Evolutionary conservation across 1,140 invertebrate genomes (phyloP).

Genomic region (Ectropis grisescens): DNA sequence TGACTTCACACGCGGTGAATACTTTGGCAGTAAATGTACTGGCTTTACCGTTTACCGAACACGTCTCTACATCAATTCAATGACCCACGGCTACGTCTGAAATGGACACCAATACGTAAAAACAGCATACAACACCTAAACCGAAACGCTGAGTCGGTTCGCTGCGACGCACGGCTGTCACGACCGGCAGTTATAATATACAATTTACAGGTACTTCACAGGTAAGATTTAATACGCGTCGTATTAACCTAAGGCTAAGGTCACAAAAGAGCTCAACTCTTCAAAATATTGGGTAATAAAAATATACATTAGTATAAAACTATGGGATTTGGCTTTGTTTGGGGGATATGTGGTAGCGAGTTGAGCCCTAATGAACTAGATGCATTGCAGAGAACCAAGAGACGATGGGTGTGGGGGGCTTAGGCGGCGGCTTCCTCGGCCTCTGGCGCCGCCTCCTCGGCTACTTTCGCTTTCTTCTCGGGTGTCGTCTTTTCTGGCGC

Average conservation of each 20-base stretch:
- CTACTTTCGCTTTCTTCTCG: slow-evolving; percentile 81
- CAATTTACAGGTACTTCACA: slow-evolving; percentile 68
- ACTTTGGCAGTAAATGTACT: slow-evolving; percentile 64
- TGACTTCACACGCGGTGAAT: slow-evolving; percentile 56
- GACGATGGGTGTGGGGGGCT: slow-evolving; percentile 23
- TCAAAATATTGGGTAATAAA: slow-evolving; percentile 33
- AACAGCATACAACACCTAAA: slow-evolving; percentile 56
- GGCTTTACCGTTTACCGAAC: slow-evolving; percentile 36
- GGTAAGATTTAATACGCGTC: slow-evolving; percentile 60
- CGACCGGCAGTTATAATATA: slow-evolving; percentile 52
- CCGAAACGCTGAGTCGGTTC: slow-evolving; percentile 40
- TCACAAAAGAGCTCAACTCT: slow-evolving; percentile 60
- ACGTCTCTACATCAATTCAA: slow-evolving; percentile 36
- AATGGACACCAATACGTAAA: slow-evolving; percentile 54
- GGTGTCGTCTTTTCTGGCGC: slow-evolving; percentile 73
- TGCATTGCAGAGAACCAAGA: slow-evolving; percentile 67
- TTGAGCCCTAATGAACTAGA: slow-evolving; percentile 52
- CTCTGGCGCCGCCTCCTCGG: slow-evolving; percentile 72
- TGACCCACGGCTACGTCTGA: slow-evolving; percentile 35
- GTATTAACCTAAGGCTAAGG: slow-evolving; percentile 58
- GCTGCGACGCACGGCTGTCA: slow-evolving; percentile 56
- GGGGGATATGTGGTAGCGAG: slow-evolving; percentile 38
- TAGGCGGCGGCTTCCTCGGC: slow-evolving; percentile 77
- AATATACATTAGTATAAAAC: slow-evolving; percentile 43
- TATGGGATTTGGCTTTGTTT: slow-evolving; percentile 38